These are phyloP conservation scores for Frankliniella intonsa DNA, from an alignment of 2,888 invertebrate genomes.

Conservation along the genomic window DNA sequence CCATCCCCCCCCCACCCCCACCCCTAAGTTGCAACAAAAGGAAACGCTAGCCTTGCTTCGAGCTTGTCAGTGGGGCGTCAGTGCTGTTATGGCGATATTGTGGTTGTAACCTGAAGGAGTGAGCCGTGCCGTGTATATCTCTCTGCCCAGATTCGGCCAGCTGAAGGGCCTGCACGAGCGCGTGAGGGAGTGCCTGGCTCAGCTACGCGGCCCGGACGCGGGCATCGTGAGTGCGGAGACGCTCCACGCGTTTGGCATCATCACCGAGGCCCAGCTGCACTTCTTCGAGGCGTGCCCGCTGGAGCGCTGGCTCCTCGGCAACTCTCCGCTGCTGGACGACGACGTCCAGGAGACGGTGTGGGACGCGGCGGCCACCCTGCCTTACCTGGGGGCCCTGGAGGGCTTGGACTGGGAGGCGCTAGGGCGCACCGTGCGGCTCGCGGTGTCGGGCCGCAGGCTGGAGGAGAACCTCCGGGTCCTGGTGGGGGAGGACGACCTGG, in stretches of 20 bases:
- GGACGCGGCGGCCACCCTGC: neutral
- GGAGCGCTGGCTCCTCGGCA: neutral
- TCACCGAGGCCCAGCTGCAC: neutral
- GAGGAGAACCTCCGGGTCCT: no score
- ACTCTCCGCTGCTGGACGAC: neutral
- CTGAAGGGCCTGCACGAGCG: neutral
- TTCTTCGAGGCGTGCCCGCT: neutral
- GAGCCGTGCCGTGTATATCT: no score
- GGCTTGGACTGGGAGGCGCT: neutral
- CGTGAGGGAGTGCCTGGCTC: neutral
- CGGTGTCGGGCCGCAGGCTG: neutral
- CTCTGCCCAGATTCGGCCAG: neutral
- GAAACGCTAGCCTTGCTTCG: no score
- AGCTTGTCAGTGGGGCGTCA: no score
- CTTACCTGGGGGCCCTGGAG: neutral
- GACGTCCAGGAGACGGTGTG: neutral
- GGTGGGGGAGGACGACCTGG: no score
- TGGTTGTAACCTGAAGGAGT: no score
- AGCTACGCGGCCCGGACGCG: neutral
- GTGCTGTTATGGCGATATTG: no score
- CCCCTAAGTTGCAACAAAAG: no score
- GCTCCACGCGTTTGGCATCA: neutral
- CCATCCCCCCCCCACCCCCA: no score
- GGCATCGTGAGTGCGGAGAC: neutral
- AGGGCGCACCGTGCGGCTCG: neutral